Percentiles rank a stretch among this genome's conserved stretches.
These are phyloP conservation scores for Geotrupes spiniger DNA, from an alignment of 2,888 invertebrate genomes.

Conservation along the genomic window DNA sequence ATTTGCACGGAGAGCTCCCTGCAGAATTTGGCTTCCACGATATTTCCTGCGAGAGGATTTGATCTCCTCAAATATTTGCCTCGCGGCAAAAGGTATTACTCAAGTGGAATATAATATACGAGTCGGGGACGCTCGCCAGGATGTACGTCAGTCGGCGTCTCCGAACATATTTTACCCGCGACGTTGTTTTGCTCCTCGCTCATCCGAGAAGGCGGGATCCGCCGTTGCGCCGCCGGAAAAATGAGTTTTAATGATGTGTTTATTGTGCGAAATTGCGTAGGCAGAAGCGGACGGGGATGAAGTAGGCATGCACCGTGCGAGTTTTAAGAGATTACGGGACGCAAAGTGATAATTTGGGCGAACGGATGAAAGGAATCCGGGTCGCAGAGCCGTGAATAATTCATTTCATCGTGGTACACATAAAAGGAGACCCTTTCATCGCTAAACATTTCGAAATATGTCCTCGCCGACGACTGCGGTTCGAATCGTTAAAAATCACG, in stretches of 20 bases:
- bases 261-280: slow-evolving; percentile 36
- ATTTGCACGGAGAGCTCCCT: slow-evolving; percentile 18
- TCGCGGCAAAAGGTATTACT: slow-evolving; percentile 35
- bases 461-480: too few relatives aligned
- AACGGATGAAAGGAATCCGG: slow-evolving; percentile 38
- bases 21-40: slow-evolving; percentile 24
- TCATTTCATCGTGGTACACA: slow-evolving; percentile 32
- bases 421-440: slow-evolving; percentile 19
- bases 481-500: too few relatives aligned
- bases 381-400: slow-evolving; percentile 39
- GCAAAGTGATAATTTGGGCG: slow-evolving; percentile 45
- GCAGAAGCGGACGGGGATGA: slow-evolving; percentile 32
- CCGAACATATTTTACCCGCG: slow-evolving; percentile 20
- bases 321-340: slow-evolving; percentile 42
- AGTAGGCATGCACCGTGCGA: slow-evolving; percentile 36
- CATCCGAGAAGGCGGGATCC: slow-evolving; percentile 25
- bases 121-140: slow-evolving; percentile 26
- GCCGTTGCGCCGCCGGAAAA: slow-evolving; percentile 32
- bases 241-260: slow-evolving; percentile 44
- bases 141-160: slow-evolving; percentile 19
- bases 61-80: slow-evolving; percentile 35
- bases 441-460: slow-evolving; percentile 17
- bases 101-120: slow-evolving; percentile 37
- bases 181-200: slow-evolving; percentile 13
- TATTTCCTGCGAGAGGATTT: slow-evolving; percentile 29